Percentiles rank a stretch among this genome's conserved stretches.
These are phyloP conservation scores for Chamaetylas fuelleborni DNA, from an alignment of 2,113 vertebrate species.

Conservation along the genomic window DNA sequence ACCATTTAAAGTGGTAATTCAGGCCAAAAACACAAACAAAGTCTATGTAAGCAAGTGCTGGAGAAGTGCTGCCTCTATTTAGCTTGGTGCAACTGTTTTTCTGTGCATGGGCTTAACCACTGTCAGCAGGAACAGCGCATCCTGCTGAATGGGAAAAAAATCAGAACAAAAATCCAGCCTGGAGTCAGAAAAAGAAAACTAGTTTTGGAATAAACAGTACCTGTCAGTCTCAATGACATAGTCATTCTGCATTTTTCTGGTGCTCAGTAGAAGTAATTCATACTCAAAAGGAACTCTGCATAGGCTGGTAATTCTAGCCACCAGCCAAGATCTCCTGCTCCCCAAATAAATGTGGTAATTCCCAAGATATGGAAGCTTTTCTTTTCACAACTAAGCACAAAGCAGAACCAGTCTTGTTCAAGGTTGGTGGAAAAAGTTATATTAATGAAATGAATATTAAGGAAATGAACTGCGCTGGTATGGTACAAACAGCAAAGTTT, in stretches of 20 bases:
- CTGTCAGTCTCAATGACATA: neutral
- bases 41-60: neutral
- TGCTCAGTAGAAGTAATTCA: neutral
- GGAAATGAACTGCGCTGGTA: neutral
- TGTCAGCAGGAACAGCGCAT: neutral
- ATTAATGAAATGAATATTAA: neutral
- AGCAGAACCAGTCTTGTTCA: neutral
- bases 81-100: neutral
- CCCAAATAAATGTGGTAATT: neutral
- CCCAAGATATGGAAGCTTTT: neutral
- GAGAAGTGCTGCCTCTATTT: neutral
- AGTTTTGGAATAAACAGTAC: neutral
- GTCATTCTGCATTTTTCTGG: neutral
- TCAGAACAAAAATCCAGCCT: neutral
- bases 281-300: neutral
- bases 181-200: neutral
- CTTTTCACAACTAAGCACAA: neutral
- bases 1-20: neutral
- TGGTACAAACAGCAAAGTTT: neutral
- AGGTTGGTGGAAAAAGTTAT: neutral
- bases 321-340: neutral
- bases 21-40: neutral
- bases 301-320: neutral
- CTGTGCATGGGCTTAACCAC: neutral
- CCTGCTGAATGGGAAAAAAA: neutral